Conservation (phyloP, 1,140 invertebrate species). For the Neomicropteryx cornuta region DNA sequence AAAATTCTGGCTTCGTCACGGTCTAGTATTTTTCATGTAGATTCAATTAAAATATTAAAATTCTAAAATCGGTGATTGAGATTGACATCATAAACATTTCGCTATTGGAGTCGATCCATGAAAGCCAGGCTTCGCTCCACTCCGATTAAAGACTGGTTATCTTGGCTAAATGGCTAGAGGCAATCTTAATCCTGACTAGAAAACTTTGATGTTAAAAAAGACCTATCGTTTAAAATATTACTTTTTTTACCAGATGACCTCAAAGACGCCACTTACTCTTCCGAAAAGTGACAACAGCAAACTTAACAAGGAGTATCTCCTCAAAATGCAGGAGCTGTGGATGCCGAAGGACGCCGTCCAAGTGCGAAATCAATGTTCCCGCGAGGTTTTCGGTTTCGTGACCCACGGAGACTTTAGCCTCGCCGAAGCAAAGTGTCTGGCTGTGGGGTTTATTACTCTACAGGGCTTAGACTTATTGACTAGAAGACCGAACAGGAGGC, state of each 20-base stretch:
- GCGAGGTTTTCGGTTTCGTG: conserved; percentile 65
- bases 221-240: no score
- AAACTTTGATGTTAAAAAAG: no score
- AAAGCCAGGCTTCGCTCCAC: no score
- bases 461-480: conserved; percentile 40
- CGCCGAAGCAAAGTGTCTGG: conserved; percentile 47
- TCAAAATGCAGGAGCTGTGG: conserved; percentile 56
- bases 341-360: conserved; percentile 43
- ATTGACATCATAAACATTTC: no score
- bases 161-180: no score
- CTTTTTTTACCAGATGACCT: conserved; percentile 21
- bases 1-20: no score
- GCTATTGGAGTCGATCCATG: no score
- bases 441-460: conserved; percentile 55
- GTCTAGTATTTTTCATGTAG: no score
- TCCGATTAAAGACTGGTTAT: no score
- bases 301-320: conserved; percentile 39
- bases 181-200: no score
- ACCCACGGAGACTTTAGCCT: conserved; percentile 58
- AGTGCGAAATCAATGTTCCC: conserved; percentile 48
- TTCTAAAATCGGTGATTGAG: no score
- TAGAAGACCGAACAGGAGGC: conserved; percentile 17
- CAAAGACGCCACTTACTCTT: conserved; percentile 21
- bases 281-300: conserved; percentile 23
- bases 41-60: no score